phyloP scores from a whole-genome alignment of 2,797 vertebrate genomes.

The Arrhamphus sclerolepis region DNA sequence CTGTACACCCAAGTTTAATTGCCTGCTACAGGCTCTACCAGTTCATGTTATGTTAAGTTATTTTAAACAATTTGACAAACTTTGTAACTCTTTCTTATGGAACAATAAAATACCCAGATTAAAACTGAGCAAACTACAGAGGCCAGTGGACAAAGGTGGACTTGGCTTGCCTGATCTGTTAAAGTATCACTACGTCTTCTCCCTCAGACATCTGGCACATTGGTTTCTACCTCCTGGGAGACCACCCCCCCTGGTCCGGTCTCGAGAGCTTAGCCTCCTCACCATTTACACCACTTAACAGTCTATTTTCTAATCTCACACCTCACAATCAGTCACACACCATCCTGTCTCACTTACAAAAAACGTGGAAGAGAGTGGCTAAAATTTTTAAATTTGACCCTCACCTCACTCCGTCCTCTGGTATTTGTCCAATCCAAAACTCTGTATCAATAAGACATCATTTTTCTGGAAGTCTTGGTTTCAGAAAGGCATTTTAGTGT shows the following conservation, averaged over 20 bases:
- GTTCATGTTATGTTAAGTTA: background rate
- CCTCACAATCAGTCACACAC: background rate
- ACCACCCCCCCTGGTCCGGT: background rate
- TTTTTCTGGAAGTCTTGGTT: no score
- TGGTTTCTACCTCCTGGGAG: background rate
- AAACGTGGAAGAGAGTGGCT: background rate
- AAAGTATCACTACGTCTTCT: background rate
- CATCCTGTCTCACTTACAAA: background rate
- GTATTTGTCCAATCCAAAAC: background rate
- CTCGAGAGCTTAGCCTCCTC: background rate
- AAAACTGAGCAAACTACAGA: no score
- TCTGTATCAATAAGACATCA: no score
- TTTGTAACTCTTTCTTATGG: no score
- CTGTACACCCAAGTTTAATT: background rate
- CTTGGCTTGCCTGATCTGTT: background rate
- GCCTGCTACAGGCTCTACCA: background rate
- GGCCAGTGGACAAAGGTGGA: background rate
- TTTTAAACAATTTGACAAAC: no score
- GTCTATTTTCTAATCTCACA: background rate
- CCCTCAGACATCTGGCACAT: slow-evolving; percentile 1
- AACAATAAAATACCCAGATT: no score
- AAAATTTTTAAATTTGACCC: background rate
- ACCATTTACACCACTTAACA: no score
- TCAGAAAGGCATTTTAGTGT: no score
- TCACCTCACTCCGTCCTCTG: background rate